Conservation (phyloP, 2,888 invertebrate species). For the Xestia xanthographa region DNA sequence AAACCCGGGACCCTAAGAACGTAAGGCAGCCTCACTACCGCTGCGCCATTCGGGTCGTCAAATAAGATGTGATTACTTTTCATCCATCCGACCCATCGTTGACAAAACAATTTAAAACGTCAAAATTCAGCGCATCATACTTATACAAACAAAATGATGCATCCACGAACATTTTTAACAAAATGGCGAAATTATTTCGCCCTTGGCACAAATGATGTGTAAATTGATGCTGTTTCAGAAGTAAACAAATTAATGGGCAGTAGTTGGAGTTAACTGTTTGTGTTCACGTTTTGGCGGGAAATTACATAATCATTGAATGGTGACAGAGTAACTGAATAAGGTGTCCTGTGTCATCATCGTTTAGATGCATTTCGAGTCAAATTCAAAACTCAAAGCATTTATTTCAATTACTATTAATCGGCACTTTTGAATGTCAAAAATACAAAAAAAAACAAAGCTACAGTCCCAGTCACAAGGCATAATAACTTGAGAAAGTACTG, state of each 20-base stretch:
- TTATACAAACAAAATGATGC: background rate
- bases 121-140: background rate
- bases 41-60: too few species aligned
- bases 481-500: too few species aligned
- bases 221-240: conserved; percentile 47
- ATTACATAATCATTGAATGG: conserved; percentile 44
- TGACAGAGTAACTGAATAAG: conserved; percentile 40
- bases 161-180: conserved; percentile 20
- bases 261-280: conserved; percentile 55
- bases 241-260: conserved; percentile 62
- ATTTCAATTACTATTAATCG: too few species aligned
- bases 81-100: background rate
- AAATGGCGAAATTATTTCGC: conserved; percentile 45
- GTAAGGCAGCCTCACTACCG: too few species aligned
- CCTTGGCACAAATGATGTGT: conserved; percentile 55
- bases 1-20: too few species aligned
- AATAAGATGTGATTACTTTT: background rate
- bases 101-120: background rate
- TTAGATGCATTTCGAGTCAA: background rate
- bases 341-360: background rate
- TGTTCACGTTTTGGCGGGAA: conserved; percentile 37
- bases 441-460: too few species aligned
- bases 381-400: too few species aligned
- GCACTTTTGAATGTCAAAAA: too few species aligned
- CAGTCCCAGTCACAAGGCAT: too few species aligned